Base-by-base conservation (phyloP, 2,888 invertebrate genomes). In the Cheilosia grossa region DNA sequence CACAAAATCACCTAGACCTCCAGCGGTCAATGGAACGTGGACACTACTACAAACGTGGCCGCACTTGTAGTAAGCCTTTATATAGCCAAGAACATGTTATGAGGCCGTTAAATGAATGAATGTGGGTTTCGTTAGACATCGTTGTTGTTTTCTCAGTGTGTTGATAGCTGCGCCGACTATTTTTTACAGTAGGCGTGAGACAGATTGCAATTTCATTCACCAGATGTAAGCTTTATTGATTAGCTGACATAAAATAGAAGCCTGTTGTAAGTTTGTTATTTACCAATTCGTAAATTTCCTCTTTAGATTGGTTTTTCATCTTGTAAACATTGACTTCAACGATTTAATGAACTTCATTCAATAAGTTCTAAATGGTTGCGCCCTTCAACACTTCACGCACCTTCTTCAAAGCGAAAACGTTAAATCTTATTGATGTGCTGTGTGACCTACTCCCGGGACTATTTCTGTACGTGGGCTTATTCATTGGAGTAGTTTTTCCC, bases 381-480 rank as follows among this genome's bases (percentile, higher is more conserved):
- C 59, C 59, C 61, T 59, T 51, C 51, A 42, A 42, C 17, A 15
- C 30, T n/a, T 33, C 17, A 37, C 33, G n/a, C 40, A 58, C 49
- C 51, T 59, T 27, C 24, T 40, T 51, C 49, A 59, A 49, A 19
- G 17, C 37, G 51, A 70, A 19, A 21, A 42, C 33, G 5, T n/a
- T 42, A 42, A 54, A 51, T 63, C 33, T 53, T 37, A 54, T 73
- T 24, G 73, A 73, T 47, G 63, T 63, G 63, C 10, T 44, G 69
- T 10, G 15, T 42, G 47, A 10, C 67, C 67, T 42, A 58, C 19
- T 58, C 19, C 19, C 37, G 21, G 9, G 44, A 24, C 44, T 15
- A 27, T 37, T 19, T n/a, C 17, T 21, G 24, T 33, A 49, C 37
- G 24, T 9, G 58, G 30, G 58, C 24, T 9, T 19, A 1, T 10